A percentile compares a stretch with the other conserved stretches of the same genome.
phyloP scores from a whole-genome alignment of 1,140 invertebrate genomes.

The Diachasma alloeum region DNA sequence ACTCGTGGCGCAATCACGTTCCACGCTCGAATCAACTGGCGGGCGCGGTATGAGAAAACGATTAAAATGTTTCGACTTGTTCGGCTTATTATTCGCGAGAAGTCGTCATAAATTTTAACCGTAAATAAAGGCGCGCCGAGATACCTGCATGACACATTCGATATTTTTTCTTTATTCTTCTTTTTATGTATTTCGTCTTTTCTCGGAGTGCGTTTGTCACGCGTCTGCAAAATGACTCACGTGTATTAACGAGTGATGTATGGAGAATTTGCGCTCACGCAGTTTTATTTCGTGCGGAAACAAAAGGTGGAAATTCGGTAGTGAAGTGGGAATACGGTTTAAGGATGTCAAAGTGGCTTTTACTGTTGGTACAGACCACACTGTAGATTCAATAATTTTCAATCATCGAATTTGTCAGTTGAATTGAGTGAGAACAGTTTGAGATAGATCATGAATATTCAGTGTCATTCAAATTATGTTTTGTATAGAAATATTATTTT shows the following conservation, averaged over 20 bases:
- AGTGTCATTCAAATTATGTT: too few relatives aligned
- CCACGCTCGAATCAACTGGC: conserved; percentile 1
- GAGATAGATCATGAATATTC: too few relatives aligned
- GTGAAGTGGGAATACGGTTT: not conserved
- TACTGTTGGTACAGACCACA: not conserved
- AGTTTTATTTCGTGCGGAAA: not conserved
- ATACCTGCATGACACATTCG: not conserved
- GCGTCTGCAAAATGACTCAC: not conserved
- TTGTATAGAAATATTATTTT: too few relatives aligned
- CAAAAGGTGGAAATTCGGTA: not conserved
- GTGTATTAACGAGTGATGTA: not conserved
- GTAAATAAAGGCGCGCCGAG: conserved; percentile 13
- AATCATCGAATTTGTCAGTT: too few relatives aligned
- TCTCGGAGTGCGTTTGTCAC: not conserved
- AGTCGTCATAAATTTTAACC: not conserved
- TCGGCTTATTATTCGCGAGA: not conserved
- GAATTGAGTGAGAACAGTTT: too few relatives aligned
- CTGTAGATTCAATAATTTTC: too few relatives aligned
- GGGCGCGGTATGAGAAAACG: not conserved
- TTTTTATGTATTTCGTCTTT: not conserved
- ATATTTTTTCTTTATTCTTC: not conserved
- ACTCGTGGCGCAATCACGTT: not conserved
- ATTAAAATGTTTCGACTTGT: conserved; percentile 6
- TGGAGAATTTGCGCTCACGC: not conserved
- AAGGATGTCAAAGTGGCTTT: too few relatives aligned